phyloP scores from a whole-genome alignment of 2,888 invertebrate species.

The Schrankia costaestrigalis region DNA sequence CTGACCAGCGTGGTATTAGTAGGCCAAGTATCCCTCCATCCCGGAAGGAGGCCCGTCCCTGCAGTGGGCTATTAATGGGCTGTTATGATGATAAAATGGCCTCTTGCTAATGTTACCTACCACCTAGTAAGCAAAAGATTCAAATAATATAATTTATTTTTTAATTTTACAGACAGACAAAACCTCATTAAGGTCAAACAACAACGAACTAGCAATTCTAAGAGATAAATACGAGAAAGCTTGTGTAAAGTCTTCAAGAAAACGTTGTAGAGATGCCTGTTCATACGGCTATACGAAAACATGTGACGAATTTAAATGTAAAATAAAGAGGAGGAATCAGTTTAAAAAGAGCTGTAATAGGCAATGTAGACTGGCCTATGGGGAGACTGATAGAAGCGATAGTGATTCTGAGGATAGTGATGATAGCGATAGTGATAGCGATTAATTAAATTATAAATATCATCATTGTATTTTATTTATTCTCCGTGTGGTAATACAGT shows the following conservation, averaged over 20 bases:
- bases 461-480: too few relatives aligned
- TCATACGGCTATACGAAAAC: constrained; percentile 16
- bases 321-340: constrained; percentile 14
- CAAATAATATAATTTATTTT: neutral
- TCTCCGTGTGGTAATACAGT: too few relatives aligned
- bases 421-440: neutral
- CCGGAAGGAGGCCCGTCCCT: too few relatives aligned
- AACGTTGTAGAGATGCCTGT: constrained; percentile 45
- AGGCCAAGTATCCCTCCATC: too few relatives aligned
- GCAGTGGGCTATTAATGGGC: too few relatives aligned
- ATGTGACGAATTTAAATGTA: constrained; percentile 34
- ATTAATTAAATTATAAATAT: too few relatives aligned
- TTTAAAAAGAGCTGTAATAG: constrained; percentile 36
- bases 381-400: neutral
- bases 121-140: too few relatives aligned
- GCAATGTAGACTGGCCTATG: constrained; percentile 34
- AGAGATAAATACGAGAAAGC: constrained; percentile 43
- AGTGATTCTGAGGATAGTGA: constrained; percentile 1
- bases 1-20: too few relatives aligned
- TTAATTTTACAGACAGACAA: neutral
- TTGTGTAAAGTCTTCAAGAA: constrained; percentile 35
- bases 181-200: neutral
- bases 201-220: constrained; percentile 31
- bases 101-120: too few relatives aligned
- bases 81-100: too few relatives aligned